phyloP scores from a whole-genome alignment of 2,888 invertebrate genomes.

The Galerucella nymphaeae region DNA sequence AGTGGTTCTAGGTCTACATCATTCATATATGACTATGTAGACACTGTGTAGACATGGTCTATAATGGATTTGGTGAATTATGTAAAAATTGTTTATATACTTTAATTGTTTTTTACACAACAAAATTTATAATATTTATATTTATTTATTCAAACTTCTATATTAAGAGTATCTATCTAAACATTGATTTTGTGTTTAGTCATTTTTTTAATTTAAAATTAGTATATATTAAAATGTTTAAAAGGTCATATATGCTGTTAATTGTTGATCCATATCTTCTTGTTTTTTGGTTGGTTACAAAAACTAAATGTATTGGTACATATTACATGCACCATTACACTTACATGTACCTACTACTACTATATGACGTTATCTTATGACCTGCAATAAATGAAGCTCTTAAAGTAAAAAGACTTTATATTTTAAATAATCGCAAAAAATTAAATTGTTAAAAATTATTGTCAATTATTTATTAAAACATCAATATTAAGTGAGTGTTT shows the following conservation, averaged over 20 bases:
- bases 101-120: no score
- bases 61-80: no score
- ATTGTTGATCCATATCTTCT: neutral
- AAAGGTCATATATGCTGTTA: neutral
- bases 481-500: constrained; percentile 42
- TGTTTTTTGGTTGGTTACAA: neutral
- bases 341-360: no score
- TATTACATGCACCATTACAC: neutral
- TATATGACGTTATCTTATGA: neutral
- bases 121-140: no score
- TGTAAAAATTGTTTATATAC: no score
- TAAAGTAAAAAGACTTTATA: neutral
- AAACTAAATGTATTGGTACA: neutral
- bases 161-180: no score
- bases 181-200: neutral
- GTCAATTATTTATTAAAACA: constrained; percentile 43
- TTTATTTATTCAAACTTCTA: no score
- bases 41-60: no score
- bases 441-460: neutral
- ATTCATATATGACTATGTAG: no score
- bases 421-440: neutral
- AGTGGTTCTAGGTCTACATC: no score
- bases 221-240: neutral
- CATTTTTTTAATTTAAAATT: neutral
- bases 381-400: neutral